Base-by-base conservation (phyloP, 2,797 vertebrate species). In the Apodemus agrarius region DNA sequence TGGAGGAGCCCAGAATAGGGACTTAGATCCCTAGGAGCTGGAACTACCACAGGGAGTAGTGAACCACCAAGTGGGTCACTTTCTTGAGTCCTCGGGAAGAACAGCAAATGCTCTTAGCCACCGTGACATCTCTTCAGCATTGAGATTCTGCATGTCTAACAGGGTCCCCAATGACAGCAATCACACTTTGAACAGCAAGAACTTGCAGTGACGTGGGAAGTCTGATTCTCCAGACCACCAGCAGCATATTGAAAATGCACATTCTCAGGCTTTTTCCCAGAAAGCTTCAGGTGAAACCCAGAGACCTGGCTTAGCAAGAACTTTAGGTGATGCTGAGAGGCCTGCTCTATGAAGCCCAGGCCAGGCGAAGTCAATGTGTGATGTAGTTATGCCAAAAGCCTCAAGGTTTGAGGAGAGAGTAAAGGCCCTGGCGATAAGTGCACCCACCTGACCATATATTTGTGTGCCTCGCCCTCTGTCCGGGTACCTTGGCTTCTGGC, bases 391-490 rank as follows among this genome's bases (percentile, higher is more conserved):
- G 37, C 21, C 0, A 16, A 57, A 92, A 85, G 54, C 19, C 54
- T n/a, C 19, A 14, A 46, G 12, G 29, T 86, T 78, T 91, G 37
- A 72, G 61, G 34, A 52, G 12, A 81, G 19, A 57, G n/a, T 14
- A 34, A n/a, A 81, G 46, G 6, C 37, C 54, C 31, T 49, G 52
- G 54, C 43, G 69, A 59, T 81, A 74, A 93, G 57, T 11, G 22
- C 4, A 24, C 14, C n/a, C 5, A 1, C 24, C 52, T 26, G 17
- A n/a, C 79, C 13, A 34, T 1, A 1, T 0, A 43, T 54, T 54
- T 89, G 6, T 12, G 49, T 34, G 52, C 8, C 14, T 46, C n/a
- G 76, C 40, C 72, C 22, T 81, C 54, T 61, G 49, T n/a, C 75
- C 43, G 21, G 17, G 17, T 57, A 69, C 65, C 29, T 40, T 43